Conservation (phyloP, 2,113 vertebrate species). For the Notarius lentiginosus region DNA sequence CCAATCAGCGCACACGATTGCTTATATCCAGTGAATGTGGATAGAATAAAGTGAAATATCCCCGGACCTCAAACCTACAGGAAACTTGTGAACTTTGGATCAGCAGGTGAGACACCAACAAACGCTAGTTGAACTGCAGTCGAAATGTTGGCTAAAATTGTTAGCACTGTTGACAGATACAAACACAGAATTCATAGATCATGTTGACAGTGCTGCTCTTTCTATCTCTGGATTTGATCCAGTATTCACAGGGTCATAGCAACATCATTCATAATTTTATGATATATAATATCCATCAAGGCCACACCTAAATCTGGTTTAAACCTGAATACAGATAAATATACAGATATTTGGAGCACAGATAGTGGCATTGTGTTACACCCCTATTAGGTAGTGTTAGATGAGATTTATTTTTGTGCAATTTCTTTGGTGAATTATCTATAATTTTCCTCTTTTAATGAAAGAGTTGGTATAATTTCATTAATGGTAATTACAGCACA, state of each 20-base stretch:
- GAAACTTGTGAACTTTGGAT: neutral
- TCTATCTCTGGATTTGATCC: neutral
- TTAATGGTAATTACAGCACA: too few relatives aligned
- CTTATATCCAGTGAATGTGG: too few relatives aligned
- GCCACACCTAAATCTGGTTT: neutral
- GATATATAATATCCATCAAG: neutral
- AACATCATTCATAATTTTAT: neutral
- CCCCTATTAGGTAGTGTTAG: neutral
- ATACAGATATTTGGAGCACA: neutral
- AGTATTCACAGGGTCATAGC: neutral
- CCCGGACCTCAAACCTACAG: neutral
- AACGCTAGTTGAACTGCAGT: neutral
- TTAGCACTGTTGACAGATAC: neutral
- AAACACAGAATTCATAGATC: neutral
- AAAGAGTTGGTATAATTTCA: too few relatives aligned
- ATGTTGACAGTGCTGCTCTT: neutral
- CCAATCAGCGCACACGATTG: too few relatives aligned
- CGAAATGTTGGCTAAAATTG: neutral
- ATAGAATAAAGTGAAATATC: neutral
- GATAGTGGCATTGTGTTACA: neutral
- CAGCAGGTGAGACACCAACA: neutral
- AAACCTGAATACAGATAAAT: neutral
- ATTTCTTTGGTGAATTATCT: too few relatives aligned
- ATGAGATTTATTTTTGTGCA: too few relatives aligned
- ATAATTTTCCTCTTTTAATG: too few relatives aligned